Evolutionary conservation across 2,888 invertebrate species (phyloP).

Genomic region (Cyclophora albipunctata): DNA sequence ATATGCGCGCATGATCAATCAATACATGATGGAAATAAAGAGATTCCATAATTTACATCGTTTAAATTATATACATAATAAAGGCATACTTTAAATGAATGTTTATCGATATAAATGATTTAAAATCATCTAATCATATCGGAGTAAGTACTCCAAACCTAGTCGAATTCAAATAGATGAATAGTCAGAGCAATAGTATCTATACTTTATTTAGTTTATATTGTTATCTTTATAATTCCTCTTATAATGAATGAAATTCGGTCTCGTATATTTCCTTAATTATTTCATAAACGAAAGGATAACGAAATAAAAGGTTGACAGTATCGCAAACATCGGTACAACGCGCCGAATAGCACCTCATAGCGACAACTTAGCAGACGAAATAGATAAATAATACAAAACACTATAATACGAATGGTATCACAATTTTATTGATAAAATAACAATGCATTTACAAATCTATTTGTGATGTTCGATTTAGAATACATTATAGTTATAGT

Average conservation of each 20-base stretch:
- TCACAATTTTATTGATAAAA: conserved; percentile 39
- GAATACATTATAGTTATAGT: conserved; percentile 12
- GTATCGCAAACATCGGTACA: conserved; percentile 25
- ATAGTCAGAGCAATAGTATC: no score
- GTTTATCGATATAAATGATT: conserved; percentile 51
- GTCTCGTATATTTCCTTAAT: not conserved
- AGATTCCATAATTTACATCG: conserved; percentile 70
- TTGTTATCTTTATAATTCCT: no score
- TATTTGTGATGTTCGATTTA: conserved; percentile 20
- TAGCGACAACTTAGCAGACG: conserved; percentile 8
- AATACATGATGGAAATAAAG: conserved; percentile 52
- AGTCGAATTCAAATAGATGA: not conserved
- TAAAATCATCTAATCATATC: not conserved
- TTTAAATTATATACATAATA: conserved; percentile 62
- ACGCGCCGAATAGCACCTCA: not conserved
- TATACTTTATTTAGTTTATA: no score
- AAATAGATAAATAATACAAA: conserved; percentile 21
- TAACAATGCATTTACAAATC: conserved; percentile 22
- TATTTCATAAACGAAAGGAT: conserved; percentile 25
- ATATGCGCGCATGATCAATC: conserved; percentile 44
- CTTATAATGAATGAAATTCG: not conserved
- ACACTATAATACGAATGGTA: conserved; percentile 34
- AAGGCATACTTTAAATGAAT: conserved; percentile 39
- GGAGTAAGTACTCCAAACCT: not conserved
- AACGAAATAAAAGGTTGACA: no score